Evolutionary conservation across 2,113 vertebrate species (phyloP).

Genomic region (Bagarius yarrelli): DNA sequence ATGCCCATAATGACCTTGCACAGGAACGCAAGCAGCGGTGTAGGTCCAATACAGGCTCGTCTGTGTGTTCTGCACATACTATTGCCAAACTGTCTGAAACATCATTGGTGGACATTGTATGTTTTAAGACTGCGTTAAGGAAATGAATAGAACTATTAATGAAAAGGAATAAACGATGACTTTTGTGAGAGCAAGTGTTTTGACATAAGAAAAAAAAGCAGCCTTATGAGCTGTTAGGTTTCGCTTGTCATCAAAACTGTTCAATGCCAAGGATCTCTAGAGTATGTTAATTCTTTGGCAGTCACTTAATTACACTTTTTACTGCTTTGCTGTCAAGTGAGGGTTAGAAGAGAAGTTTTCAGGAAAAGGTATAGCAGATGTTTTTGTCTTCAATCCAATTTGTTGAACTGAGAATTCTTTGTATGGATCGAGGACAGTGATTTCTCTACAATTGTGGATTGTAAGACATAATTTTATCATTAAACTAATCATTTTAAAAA

Average conservation of each 20-base stretch:
- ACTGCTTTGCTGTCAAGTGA: conserved; percentile 59
- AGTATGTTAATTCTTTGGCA: conserved; percentile 58
- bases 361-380: conserved; percentile 19
- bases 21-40: conserved; percentile 33
- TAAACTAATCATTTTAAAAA: not conserved
- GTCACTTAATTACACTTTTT: conserved; percentile 62
- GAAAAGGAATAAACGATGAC: conserved; percentile 16
- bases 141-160: conserved; percentile 18
- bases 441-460: not conserved
- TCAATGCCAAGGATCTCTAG: conserved; percentile 61
- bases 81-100: conserved; percentile 20
- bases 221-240: conserved; percentile 48
- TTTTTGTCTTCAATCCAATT: conserved; percentile 21
- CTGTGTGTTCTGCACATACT: conserved; percentile 7
- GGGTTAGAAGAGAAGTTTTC: conserved; percentile 26
- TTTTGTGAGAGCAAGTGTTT: conserved; percentile 23
- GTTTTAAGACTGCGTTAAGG: conserved; percentile 1
- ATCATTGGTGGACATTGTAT: conserved; percentile 14
- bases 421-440: not conserved
- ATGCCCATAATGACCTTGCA: conserved; percentile 47
- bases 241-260: conserved; percentile 67
- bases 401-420: conserved; percentile 4
- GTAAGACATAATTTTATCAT: not conserved
- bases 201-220: not conserved
- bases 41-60: conserved; percentile 18